Conservation (phyloP, 1,140 invertebrate species). For the Aphelenchoides avenae region DNA sequence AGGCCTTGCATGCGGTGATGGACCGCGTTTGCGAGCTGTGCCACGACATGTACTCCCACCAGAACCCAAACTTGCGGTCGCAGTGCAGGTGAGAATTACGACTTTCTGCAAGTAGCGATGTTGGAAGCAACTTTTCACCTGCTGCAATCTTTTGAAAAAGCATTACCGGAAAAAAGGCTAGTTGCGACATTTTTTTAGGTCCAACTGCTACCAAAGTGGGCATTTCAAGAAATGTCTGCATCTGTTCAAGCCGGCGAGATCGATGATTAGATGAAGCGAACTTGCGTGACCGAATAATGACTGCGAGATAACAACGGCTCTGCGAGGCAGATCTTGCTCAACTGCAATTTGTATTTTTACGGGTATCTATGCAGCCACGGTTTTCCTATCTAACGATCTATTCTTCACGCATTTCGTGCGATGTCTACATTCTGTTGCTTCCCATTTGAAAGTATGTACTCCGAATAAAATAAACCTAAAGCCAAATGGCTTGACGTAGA, state of each 20-base stretch:
- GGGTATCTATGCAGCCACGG: no score
- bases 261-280: no score
- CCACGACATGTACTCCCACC: conserved; percentile 49
- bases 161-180: background rate
- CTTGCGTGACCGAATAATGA: no score
- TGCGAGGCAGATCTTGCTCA: no score
- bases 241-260: conserved; percentile 32
- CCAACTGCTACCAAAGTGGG: conserved; percentile 46
- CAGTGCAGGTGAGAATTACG: conserved; percentile 43
- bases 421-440: no score
- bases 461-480: no score
- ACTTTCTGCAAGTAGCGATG: background rate
- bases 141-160: conserved; percentile 3
- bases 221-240: conserved; percentile 44
- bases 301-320: no score
- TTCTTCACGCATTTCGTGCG: no score
- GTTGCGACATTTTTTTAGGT: conserved; percentile 32
- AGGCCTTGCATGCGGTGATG: conserved; percentile 38
- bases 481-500: no score
- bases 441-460: no score
- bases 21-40: conserved; percentile 50
- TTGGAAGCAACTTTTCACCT: background rate
- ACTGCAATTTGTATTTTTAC: no score
- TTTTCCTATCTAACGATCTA: no score
- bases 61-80: conserved; percentile 41